Conservation (phyloP, 2,797 vertebrate species). For the Smutsia temminckii region DNA sequence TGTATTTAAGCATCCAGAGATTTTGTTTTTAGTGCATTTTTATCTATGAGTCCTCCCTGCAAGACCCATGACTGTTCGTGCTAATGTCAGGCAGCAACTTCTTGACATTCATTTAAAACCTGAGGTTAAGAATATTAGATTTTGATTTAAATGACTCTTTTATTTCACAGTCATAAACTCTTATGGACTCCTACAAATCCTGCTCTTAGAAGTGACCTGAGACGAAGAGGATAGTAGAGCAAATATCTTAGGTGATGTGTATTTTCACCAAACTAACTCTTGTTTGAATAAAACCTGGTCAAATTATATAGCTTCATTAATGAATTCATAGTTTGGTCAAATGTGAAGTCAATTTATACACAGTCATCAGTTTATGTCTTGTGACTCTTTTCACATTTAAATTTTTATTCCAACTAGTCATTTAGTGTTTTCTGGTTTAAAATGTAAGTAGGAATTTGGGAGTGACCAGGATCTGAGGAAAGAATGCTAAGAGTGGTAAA, state of each 20-base stretch:
- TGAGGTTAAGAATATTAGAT: constrained; percentile 3
- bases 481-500: background rate
- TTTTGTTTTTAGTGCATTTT: constrained; percentile 72
- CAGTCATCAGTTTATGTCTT: background rate
- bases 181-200: constrained; percentile 43
- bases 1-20: constrained; percentile 73
- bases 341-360: background rate
- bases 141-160: constrained; percentile 58
- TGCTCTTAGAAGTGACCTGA: background rate
- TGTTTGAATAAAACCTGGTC: background rate
- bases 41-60: constrained; percentile 64
- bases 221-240: background rate
- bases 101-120: constrained; percentile 54
- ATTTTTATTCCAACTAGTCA: background rate
- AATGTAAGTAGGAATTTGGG: background rate
- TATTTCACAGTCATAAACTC: constrained; percentile 54
- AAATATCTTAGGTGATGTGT: constrained; percentile 17
- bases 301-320: constrained; percentile 44
- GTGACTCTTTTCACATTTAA: background rate
- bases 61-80: background rate
- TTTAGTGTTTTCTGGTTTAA: background rate
- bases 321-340: background rate
- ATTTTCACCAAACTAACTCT: background rate
- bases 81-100: constrained; percentile 28
- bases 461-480: background rate